Conservation (phyloP, 2,888 invertebrate species). For the Trisateles emortualis region DNA sequence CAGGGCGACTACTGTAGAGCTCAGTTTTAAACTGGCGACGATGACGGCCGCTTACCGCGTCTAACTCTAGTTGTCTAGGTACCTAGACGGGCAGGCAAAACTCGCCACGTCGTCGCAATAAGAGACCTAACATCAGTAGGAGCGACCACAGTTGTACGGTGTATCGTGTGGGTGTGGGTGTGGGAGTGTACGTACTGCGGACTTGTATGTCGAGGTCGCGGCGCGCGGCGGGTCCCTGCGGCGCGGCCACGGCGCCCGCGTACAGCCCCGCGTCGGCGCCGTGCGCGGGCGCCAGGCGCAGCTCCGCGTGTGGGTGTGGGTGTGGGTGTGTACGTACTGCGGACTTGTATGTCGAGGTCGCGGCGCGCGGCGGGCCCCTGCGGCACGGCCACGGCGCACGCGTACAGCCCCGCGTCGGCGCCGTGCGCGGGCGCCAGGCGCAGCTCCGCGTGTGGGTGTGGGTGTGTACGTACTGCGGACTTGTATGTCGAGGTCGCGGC, state of each 20-base stretch:
- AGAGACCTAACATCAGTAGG: no score
- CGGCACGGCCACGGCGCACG: slow-evolving; percentile 91
- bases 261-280: slow-evolving; percentile 91
- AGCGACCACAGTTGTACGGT: no score
- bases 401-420: slow-evolving; percentile 91
- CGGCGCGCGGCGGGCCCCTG: slow-evolving; percentile 90
- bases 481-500: slow-evolving; percentile 89
- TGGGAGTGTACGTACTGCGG: slow-evolving; percentile 85
- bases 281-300: no score
- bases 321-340: slow-evolving; percentile 84
- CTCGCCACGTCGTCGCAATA: no score
- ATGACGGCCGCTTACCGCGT: no score
- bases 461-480: slow-evolving; percentile 88
- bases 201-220: slow-evolving; percentile 90
- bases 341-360: slow-evolving; percentile 90
- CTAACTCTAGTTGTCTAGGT: no score
- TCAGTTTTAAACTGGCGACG: no score
- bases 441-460: no score
- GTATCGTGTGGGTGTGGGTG: no score
- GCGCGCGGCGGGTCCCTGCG: slow-evolving; percentile 90
- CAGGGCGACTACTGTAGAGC: no score
- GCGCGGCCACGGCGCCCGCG: slow-evolving; percentile 91
- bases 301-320: background rate
- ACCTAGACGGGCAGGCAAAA: no score
- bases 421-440: no score